Conservation (phyloP, 2,888 invertebrate genomes). For the Stenotaenia linearis region DNA sequence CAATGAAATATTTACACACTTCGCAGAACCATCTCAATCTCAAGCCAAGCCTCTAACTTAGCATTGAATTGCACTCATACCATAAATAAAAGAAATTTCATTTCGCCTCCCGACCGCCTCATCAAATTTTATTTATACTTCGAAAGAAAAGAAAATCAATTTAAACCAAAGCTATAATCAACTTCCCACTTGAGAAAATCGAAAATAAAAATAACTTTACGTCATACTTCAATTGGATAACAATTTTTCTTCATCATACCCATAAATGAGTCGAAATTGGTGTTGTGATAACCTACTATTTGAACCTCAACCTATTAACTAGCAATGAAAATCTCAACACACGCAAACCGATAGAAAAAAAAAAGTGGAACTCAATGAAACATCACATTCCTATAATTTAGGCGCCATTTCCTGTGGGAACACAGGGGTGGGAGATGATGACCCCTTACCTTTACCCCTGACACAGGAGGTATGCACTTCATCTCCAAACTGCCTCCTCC, state of each 20-base stretch:
- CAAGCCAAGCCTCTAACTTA: slow-evolving; percentile 23
- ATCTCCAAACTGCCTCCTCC: neutral
- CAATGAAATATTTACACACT: slow-evolving; percentile 21
- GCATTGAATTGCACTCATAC: slow-evolving; percentile 21
- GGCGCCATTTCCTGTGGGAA: slow-evolving; percentile 26
- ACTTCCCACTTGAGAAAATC: neutral
- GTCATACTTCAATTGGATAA: neutral
- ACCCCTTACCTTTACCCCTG: slow-evolving; percentile 24
- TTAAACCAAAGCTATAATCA: neutral
- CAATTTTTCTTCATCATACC: neutral
- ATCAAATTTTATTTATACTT: neutral
- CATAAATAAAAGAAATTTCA: slow-evolving; percentile 14
- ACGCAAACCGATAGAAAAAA: slow-evolving; percentile 5
- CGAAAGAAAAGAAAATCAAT: neutral
- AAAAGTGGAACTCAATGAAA: neutral
- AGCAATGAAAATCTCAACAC: slow-evolving; percentile 20
- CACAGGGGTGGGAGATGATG: neutral
- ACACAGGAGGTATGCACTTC: slow-evolving; percentile 7
- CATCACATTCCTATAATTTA: slow-evolving; percentile 26
- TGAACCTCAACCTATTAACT: slow-evolving; percentile 24
- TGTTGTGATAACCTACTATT: slow-evolving; percentile 21
- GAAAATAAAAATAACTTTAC: neutral
- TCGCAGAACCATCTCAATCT: slow-evolving; percentile 17
- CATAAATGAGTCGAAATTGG: neutral
- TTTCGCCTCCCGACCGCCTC: neutral